Base-by-base conservation (phyloP, 2,113 vertebrate genomes). In the Otolemur garnettii region DNA sequence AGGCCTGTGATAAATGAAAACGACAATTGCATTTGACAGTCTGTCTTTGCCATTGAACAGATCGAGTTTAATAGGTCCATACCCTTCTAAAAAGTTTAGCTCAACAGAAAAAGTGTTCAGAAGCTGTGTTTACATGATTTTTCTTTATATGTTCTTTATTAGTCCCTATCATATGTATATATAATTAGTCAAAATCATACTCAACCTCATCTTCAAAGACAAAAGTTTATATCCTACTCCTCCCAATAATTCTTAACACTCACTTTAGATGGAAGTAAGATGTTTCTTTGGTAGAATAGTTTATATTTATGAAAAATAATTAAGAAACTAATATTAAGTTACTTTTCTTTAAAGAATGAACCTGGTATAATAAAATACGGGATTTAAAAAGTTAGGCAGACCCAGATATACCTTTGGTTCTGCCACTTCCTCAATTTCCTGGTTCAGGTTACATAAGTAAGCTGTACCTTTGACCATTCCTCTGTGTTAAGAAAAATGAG, bases 1-100 rank as follows among this genome's bases (percentile, higher is more conserved):
- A 91, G 57, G 59, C 90, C 96, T 96, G 66, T 98, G 97, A 98
- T 98, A 96, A 97, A 96, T 98, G 98, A 96, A 97, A 87, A 91
- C 9, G 45, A 84, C 94, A 94, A 98, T 98, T 98, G 96, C 93
- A 96, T 97, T 97, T 96, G 98, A 98, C 97, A 95, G 77, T 93
- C 97, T 4, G 7, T 96, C 93, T 96, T 86, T 97, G 94, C 24
- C 97, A 69, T 95, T 83, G 91, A n/a, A 78, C n/a, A 92, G 92
- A 60, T 81, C 90, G 72, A 55, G 90, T 96, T 60, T 89, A 81
- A 96, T 75, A 90, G 66, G 64, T 96, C 71, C 55, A 18, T 94
- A 85, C 64, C 97, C 91, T 72, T 95, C 68, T 79, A 12, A 84
- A 91, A 94, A 96, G 91, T 72, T 19, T 95, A 93, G 55, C 87